Evolutionary conservation across 1,140 invertebrate species (phyloP).

Genomic region (Hyphantria cunea): DNA sequence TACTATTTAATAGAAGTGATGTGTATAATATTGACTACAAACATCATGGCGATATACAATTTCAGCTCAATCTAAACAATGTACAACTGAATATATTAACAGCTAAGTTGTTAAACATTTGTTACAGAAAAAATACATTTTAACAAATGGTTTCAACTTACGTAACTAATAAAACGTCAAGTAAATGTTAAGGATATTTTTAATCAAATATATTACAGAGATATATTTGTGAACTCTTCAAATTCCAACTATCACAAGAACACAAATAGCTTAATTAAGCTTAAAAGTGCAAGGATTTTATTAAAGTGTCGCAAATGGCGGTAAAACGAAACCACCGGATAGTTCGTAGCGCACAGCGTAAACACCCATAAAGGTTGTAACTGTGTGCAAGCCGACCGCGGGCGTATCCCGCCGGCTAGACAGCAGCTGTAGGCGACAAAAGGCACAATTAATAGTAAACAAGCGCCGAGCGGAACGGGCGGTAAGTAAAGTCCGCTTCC

Average conservation of each 20-base stretch:
- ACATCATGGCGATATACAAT: no score
- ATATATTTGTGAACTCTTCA: background rate
- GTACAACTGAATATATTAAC: no score
- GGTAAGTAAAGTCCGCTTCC: slow-evolving; percentile 60
- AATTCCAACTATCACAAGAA: background rate
- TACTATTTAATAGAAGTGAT: no score
- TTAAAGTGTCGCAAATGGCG: slow-evolving; percentile 20
- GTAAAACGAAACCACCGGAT: slow-evolving; percentile 6
- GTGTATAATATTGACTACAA: no score
- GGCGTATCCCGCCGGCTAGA: slow-evolving; percentile 36
- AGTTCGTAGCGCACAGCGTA: slow-evolving; percentile 5
- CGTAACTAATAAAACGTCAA: no score
- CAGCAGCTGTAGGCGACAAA: slow-evolving; percentile 66
- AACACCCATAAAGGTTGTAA: slow-evolving; percentile 30
- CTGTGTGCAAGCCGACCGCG: slow-evolving; percentile 25
- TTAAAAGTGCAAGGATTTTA: slow-evolving; percentile 4
- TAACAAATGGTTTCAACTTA: no score
- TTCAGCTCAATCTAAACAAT: no score
- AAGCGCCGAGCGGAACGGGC: slow-evolving; percentile 52
- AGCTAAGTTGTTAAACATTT: no score
- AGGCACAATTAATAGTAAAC: slow-evolving; percentile 78
- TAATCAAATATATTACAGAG: no score
- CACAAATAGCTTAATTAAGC: slow-evolving; percentile 14
- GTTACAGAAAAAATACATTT: no score
- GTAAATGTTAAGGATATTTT: no score